Evolutionary conservation across 2,888 invertebrate species (phyloP).

Genomic region (Oegoconia quadripuncta): DNA sequence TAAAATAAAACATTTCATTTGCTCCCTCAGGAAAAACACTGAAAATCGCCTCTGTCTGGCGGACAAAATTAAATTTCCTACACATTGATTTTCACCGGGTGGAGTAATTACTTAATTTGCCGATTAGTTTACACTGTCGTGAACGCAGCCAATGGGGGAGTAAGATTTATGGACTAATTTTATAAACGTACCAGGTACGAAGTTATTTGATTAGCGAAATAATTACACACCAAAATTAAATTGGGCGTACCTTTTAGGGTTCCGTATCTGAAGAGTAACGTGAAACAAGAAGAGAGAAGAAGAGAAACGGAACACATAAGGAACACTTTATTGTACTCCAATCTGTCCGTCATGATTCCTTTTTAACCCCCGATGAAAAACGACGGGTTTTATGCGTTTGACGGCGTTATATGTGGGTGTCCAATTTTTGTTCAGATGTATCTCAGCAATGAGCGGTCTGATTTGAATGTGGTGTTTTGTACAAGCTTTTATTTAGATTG

Average conservation of each 20-base stretch:
- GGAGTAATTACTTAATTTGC: constrained; percentile 66
- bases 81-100: constrained; percentile 64
- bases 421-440: too few relatives aligned
- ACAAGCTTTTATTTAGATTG: too few relatives aligned
- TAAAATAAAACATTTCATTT: constrained; percentile 35
- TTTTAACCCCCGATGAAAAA: too few relatives aligned
- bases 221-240: constrained; percentile 14
- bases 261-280: not conserved
- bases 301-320: too few relatives aligned
- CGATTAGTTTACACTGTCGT: constrained; percentile 62
- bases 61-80: constrained; percentile 64
- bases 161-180: constrained; percentile 54
- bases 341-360: too few relatives aligned
- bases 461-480: too few relatives aligned
- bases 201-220: constrained; percentile 38
- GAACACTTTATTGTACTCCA: too few relatives aligned
- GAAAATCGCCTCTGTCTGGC: constrained; percentile 48
- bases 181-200: constrained; percentile 38
- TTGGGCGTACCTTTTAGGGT: constrained; percentile 2
- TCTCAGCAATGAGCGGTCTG: too few relatives aligned
- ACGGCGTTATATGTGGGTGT: too few relatives aligned
- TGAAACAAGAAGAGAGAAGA: too few relatives aligned
- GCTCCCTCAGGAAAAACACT: constrained; percentile 40
- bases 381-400: too few relatives aligned
- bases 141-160: constrained; percentile 44